Base-by-base conservation (phyloP, 2,888 invertebrate genomes). In the Chrysina gloriosa region DNA sequence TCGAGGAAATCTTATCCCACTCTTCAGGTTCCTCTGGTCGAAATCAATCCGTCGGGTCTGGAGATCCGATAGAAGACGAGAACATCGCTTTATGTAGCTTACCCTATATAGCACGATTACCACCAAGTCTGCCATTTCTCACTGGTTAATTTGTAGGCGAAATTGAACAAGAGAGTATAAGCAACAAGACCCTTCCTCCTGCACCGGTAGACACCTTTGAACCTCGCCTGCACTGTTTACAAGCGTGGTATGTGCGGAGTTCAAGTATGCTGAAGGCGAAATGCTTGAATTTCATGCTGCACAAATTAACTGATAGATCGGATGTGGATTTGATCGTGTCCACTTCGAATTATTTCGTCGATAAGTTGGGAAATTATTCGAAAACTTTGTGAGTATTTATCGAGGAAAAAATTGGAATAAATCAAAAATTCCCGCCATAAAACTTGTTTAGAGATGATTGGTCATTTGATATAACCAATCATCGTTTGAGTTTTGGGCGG, bases 231-330 rank as follows among this genome's bases (percentile, higher is more conserved):
- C 58, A 39, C 11, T 65, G 69, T 31, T 61, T 71, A 19, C 70
- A 73, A 48, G 50, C 68, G 1, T 73, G 74, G 73, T 75, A 71
- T 52, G 16, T 73, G 9, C 68, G 73, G 29, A 68, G 66, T 58
- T 75, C 75, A n/a, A 72, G 58, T 56, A 16, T 64, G 7, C 63
- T 65, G 6, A 74, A 75, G 71, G 25, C 70, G 5, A 65, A 69
- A 14, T 69, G 65, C 36, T 25, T 74, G n/a, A 67, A 52, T 14
- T 2, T 9, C 7, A n/a, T 72, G 56, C 23, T 71, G 6, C 19
- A 71, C 34, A 42, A 42, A 6, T 34, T 73, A 3, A 68, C 64
- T n/a, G 50, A 25, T 27, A 21, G 61, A 9, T 50, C 58, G 3
- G 63, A 68, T 27, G 31, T 73, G 16, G 25, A 70, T 9, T 58